Evolutionary conservation across 2,888 invertebrate species (phyloP), one percentile per base, ranked within the genome.

Genomic region (Mesorhabditis belari): DNA sequence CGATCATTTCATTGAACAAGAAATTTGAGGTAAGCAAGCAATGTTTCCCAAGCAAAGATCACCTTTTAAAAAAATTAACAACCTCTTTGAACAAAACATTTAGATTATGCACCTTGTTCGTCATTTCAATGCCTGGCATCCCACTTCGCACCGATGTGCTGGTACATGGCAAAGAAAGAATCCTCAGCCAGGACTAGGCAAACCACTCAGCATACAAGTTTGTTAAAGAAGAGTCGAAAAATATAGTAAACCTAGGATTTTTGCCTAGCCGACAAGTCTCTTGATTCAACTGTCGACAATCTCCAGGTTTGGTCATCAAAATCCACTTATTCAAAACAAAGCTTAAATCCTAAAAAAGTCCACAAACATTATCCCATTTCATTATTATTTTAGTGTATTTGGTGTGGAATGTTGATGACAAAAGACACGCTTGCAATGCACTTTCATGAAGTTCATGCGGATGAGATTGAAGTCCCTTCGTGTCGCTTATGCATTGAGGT

Each of bases 41-140:
- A n/a, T n/a, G n/a, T n/a, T n/a, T n/a, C n/a, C n/a, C n/a, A n/a
- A n/a, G n/a, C n/a, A n/a, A n/a, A n/a, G n/a, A n/a, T n/a, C n/a
- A 35, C 35, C 21, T 49, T 23, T 57, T 19, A 57, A 55, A 55
- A 44, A n/a, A 50, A 28, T 52, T n/a, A 55, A 6, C 9, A 57
- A 50, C 50, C 50, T 57, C 19, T 19, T n/a, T 56, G 19, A 21
- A 21, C 3, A 6, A 25, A 6, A 17, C 19, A 76, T 70, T 54
- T 70, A 77, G 64, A 65, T 79, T 35, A 66, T 77, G 3, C 80
- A 80, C 58, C 60, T 80, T 21, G 77, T 79, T 3, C 70, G 80
- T 3, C 80, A 80, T 61, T 80, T 80, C 66, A 78, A 80, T 62
- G 79, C 80, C 6, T 80, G 80, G 80, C 80, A 80, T 63, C 80